Conservation (phyloP, 1,140 invertebrate species). For the Leptinotarsa undecemlineata region DNA sequence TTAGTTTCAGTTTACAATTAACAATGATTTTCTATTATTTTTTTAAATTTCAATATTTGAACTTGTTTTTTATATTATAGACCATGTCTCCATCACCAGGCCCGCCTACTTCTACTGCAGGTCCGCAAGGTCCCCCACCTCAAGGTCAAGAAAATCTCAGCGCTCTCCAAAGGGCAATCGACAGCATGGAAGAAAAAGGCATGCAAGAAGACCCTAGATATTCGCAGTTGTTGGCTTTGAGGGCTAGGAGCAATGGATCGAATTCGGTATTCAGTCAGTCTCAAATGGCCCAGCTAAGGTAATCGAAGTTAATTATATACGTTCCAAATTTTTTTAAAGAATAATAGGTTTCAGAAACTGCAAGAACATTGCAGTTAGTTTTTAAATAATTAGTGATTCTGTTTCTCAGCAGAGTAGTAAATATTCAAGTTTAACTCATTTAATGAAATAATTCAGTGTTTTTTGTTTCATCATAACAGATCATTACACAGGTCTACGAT, state of each 20-base stretch:
- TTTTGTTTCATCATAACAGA: too few relatives aligned
- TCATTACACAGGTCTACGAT: too few relatives aligned
- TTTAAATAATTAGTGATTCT: too few relatives aligned
- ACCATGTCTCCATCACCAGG: slow-evolving; percentile 10
- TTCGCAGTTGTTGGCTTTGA: slow-evolving; percentile 80
- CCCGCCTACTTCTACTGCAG: not conserved
- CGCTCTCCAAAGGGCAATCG: slow-evolving; percentile 83
- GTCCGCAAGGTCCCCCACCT: not conserved
- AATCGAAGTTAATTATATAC: too few relatives aligned
- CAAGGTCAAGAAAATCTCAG: slow-evolving; percentile 68
- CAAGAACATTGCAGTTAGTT: too few relatives aligned
- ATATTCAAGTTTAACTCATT: too few relatives aligned
- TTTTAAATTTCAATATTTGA: not conserved
- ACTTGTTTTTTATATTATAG: not conserved
- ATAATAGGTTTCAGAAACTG: slow-evolving; percentile 62
- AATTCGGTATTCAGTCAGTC: slow-evolving; percentile 57
- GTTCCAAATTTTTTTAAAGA: not conserved
- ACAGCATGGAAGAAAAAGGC: slow-evolving; percentile 93
- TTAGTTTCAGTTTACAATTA: not conserved
- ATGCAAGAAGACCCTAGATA: slow-evolving; percentile 90
- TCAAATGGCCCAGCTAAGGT: slow-evolving; percentile 65
- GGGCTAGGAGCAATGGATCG: slow-evolving; percentile 68
- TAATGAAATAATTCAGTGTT: too few relatives aligned
- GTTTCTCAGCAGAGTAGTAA: too few relatives aligned
- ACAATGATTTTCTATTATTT: not conserved